phyloP scores from a whole-genome alignment of 2,797 vertebrate genomes.

The Hydrocynus forskahlii region DNA sequence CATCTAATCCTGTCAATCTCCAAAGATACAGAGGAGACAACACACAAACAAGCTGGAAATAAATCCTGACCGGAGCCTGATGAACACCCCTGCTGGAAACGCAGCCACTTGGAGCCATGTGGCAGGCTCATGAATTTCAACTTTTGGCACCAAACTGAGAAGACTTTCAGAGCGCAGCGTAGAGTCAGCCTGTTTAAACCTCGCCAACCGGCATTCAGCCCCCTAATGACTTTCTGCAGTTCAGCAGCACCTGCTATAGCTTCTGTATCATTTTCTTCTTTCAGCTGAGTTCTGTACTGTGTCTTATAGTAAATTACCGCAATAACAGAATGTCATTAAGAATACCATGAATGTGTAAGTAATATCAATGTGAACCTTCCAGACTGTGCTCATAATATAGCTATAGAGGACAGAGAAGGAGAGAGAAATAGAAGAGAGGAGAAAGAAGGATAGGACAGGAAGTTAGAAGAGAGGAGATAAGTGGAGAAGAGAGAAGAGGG shows the following conservation, averaged over 20 bases:
- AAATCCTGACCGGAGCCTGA: not conserved
- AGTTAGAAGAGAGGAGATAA: not conserved
- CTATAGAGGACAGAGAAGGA: too few species aligned
- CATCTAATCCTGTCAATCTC: conserved; percentile 38
- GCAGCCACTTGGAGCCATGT: conserved; percentile 34
- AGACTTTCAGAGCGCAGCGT: conserved; percentile 20
- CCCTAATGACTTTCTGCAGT: conserved; percentile 26
- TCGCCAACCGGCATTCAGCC: conserved; percentile 19
- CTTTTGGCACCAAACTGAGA: conserved; percentile 40
- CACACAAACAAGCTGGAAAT: conserved; percentile 28
- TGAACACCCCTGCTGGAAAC: conserved; percentile 8
- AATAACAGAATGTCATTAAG: not conserved
- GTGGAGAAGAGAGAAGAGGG: conserved; percentile 34
- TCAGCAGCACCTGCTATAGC: conserved; percentile 19
- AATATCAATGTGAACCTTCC: not conserved
- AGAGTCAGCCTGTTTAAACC: conserved; percentile 42
- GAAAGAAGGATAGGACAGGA: too few species aligned
- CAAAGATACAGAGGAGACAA: conserved; percentile 6
- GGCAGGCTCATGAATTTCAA: conserved; percentile 39
- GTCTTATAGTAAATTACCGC: not conserved
- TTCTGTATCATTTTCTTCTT: not conserved
- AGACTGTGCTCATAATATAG: not conserved
- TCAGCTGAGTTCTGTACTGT: not conserved
- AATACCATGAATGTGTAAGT: not conserved
- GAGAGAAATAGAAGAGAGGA: not conserved